A percentile compares a stretch with the other conserved stretches of the same genome.
These are phyloP conservation scores for Polymixis flavicincta DNA, from an alignment of 2,888 invertebrate genomes.

Conservation along the genomic window DNA sequence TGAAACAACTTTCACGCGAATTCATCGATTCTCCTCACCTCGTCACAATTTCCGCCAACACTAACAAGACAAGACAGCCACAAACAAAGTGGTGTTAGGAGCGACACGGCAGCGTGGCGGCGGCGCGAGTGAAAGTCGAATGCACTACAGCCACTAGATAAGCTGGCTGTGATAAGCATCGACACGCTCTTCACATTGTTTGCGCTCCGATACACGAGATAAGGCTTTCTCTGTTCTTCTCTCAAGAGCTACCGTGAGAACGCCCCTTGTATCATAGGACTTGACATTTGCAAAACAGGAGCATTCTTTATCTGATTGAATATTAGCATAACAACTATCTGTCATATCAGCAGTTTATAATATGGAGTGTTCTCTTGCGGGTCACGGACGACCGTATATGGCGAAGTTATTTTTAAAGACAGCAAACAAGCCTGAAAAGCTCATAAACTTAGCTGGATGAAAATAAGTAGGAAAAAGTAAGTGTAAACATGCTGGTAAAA, in stretches of 20 bases:
- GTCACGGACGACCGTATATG: conserved; percentile 37
- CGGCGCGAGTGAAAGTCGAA: conserved; percentile 84
- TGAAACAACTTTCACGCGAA: conserved; percentile 57
- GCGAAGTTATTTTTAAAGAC: conserved; percentile 34
- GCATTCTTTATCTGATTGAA: conserved; percentile 73
- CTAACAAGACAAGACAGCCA: conserved; percentile 78
- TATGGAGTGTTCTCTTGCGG: conserved; percentile 40
- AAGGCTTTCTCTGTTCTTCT: conserved; percentile 87
- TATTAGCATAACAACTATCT: conserved; percentile 72
- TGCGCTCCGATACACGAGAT: conserved; percentile 87
- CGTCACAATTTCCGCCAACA: conserved; percentile 71
- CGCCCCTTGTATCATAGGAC: conserved; percentile 76
- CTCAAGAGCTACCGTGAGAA: conserved; percentile 88
- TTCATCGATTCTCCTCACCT: conserved; percentile 54
- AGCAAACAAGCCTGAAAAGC: conserved; percentile 11
- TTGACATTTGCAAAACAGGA: conserved; percentile 83
- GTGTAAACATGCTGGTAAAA: conserved; percentile 39
- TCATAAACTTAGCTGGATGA: conserved; percentile 2
- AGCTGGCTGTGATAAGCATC: conserved; percentile 85
- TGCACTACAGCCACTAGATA: conserved; percentile 82
- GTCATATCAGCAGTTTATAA: conserved; percentile 55
- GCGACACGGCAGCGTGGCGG: conserved; percentile 71
- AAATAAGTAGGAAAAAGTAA: neutral
- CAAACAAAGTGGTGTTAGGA: conserved; percentile 79
- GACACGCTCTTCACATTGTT: conserved; percentile 89